These are phyloP conservation scores for Hoplostethus atlanticus DNA, from an alignment of 2,797 vertebrate species.

Conservation along the genomic window DNA sequence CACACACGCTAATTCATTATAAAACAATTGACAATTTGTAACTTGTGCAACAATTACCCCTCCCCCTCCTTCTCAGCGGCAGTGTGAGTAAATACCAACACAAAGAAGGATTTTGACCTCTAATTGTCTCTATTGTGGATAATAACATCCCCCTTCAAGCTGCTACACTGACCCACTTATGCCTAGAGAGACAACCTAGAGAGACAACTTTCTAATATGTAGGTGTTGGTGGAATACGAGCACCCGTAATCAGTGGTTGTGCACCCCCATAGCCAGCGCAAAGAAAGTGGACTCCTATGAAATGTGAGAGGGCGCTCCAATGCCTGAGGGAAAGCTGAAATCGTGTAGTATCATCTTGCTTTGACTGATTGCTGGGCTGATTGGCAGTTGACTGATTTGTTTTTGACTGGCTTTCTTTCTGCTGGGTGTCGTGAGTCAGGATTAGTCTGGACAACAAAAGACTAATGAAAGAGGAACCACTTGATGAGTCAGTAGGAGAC, in stretches of 20 bases:
- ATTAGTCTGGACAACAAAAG: conserved; percentile 25
- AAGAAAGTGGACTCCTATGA: conserved; percentile 5
- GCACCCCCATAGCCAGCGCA: background rate
- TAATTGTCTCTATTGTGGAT: conserved; percentile 40
- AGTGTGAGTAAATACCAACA: too few relatives aligned
- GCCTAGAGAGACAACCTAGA: background rate
- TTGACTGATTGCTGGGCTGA: background rate
- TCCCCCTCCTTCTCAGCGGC: too few relatives aligned
- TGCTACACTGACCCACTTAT: conserved; percentile 35
- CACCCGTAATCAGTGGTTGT: too few relatives aligned
- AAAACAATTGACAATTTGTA: too few relatives aligned
- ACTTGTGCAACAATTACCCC: too few relatives aligned
- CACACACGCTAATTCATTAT: background rate
- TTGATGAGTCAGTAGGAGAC: conserved; percentile 47
- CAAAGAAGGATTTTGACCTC: background rate
- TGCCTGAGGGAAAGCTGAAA: background rate
- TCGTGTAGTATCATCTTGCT: background rate
- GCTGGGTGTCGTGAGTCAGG: background rate
- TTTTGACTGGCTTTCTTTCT: conserved; percentile 11
- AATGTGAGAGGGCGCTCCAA: background rate
- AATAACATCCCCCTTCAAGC: conserved; percentile 43
- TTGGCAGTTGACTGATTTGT: conserved; percentile 14
- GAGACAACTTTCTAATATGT: conserved; percentile 8
- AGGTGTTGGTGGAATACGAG: too few relatives aligned
- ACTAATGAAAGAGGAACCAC: conserved; percentile 26